Evolutionary conservation across 2,113 vertebrate species (phyloP).

Genomic region (Tamias sibiricus): DNA sequence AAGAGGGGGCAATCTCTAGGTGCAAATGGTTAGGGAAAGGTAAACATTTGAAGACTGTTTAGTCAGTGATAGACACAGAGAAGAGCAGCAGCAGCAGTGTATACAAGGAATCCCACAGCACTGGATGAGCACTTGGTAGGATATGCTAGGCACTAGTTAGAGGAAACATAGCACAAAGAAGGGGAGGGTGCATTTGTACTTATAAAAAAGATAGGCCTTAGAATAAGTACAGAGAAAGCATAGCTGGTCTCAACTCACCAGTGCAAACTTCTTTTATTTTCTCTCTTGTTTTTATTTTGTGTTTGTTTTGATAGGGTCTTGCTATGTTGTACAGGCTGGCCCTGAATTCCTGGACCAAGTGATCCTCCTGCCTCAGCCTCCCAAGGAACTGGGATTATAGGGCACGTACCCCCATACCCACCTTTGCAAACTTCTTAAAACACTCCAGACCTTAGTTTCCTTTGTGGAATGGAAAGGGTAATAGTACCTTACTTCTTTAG

Average conservation of each 20-base stretch:
- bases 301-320: background rate
- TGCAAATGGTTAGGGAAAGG: background rate
- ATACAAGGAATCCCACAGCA: background rate
- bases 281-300: background rate
- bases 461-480: constrained; percentile 21
- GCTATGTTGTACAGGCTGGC: background rate
- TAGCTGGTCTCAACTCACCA: background rate
- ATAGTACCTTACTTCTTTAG: background rate
- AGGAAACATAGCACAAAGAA: constrained; percentile 9
- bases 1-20: constrained; percentile 12
- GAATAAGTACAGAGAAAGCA: background rate
- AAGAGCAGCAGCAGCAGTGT: background rate
- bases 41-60: constrained; percentile 22
- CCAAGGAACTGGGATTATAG: background rate
- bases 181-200: background rate
- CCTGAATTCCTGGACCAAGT: background rate
- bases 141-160: background rate
- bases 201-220: background rate
- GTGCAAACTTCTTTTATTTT: background rate
- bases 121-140: background rate
- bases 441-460: background rate
- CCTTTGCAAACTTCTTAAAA: background rate
- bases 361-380: background rate
- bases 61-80: constrained; percentile 23
- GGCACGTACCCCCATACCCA: background rate